phyloP scores from a whole-genome alignment of 2,888 invertebrate species.

The Rhaphigaster nebulosa region DNA sequence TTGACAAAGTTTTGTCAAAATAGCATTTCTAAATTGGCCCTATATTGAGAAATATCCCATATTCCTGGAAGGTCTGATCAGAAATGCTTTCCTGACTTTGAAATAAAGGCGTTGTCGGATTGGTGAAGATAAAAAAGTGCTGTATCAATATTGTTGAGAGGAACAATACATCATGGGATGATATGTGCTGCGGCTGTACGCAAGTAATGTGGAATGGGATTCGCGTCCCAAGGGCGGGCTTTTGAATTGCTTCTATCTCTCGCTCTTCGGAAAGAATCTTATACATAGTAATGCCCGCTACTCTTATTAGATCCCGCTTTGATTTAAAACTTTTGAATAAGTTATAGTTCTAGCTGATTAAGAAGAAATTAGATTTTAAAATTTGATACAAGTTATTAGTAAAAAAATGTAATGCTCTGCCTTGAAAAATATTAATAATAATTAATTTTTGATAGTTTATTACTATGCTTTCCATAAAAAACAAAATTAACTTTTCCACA shows the following conservation, averaged over 20 bases:
- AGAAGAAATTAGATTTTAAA: not conserved
- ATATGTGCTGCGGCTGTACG: slow-evolving; percentile 38
- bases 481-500: too few relatives aligned
- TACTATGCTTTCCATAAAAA: too few relatives aligned
- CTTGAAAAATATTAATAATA: too few relatives aligned
- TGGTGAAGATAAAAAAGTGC: slow-evolving; percentile 10
- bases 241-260: slow-evolving; percentile 15
- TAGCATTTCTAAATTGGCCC: not conserved
- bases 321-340: slow-evolving; percentile 8
- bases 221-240: not conserved
- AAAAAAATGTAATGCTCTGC: too few relatives aligned
- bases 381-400: not conserved
- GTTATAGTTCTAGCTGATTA: not conserved
- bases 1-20: not conserved
- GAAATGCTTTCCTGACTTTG: slow-evolving; percentile 20
- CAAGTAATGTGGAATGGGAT: slow-evolving; percentile 31
- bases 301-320: not conserved
- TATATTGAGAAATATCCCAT: not conserved
- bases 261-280: not conserved
- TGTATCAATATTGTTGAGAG: slow-evolving; percentile 39
- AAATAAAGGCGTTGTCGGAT: slow-evolving; percentile 29
- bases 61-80: slow-evolving; percentile 12
- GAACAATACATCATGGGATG: slow-evolving; percentile 29
- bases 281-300: slow-evolving; percentile 18
- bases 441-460: too few relatives aligned